Evolutionary conservation across 1,140 invertebrate genomes (phyloP).

Genomic region (Drosophila orosa): DNA sequence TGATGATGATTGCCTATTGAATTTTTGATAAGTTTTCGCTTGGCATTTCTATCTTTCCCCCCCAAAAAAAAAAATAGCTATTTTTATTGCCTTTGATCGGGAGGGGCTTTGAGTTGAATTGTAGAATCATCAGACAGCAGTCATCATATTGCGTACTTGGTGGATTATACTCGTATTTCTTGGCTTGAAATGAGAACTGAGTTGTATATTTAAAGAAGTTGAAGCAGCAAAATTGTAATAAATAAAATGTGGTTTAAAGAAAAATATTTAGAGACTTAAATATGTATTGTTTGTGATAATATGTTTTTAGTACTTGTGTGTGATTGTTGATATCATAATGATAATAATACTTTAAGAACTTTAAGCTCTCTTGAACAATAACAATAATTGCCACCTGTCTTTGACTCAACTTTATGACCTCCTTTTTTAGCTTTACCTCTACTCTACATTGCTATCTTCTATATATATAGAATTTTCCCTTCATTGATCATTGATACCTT

Average conservation of each 20-base stretch:
- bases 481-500: conserved; percentile 13
- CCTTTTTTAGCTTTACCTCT: not conserved
- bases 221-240: too few relatives aligned
- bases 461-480: not conserved
- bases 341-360: not conserved
- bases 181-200: not conserved
- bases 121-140: not conserved
- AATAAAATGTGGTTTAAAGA: not conserved
- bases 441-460: not conserved
- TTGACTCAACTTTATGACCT: conserved; percentile 8
- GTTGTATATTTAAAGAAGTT: not conserved
- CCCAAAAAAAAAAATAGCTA: not conserved
- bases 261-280: not conserved
- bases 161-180: not conserved
- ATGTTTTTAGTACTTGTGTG: not conserved
- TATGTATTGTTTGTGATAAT: not conserved
- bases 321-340: not conserved
- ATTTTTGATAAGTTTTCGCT: conserved; percentile 39
- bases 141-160: not conserved
- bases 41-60: not conserved
- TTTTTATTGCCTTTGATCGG: conserved; percentile 23
- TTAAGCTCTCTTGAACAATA: not conserved
- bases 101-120: not conserved
- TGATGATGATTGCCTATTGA: conserved; percentile 41
- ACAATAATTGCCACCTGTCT: not conserved